phyloP scores from a whole-genome alignment of 1,140 invertebrate species.

The Melanaphis sacchari region DNA sequence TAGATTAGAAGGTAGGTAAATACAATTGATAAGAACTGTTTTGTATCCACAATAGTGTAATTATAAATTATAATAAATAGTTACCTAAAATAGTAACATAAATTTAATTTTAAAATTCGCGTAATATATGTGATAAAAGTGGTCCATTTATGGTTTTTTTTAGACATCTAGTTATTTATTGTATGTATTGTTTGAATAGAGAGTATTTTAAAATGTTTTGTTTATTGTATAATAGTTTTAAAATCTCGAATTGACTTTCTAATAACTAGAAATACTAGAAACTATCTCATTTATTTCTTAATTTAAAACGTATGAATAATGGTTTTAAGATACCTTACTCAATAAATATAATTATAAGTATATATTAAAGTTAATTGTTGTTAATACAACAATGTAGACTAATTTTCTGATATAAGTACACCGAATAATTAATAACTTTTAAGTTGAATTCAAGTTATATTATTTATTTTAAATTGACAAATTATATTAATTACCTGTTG shows the following conservation, averaged over 20 bases:
- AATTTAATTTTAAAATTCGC: background rate
- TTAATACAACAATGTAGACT: background rate
- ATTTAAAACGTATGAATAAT: background rate
- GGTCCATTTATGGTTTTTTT: background rate
- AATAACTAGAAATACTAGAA: background rate
- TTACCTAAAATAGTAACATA: background rate
- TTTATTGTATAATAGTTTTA: background rate
- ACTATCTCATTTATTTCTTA: background rate
- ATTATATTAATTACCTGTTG: too few species aligned
- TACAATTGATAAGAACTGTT: constrained; percentile 7
- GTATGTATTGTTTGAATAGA: background rate
- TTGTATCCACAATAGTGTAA: background rate
- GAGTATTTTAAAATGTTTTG: background rate
- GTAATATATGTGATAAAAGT: background rate
- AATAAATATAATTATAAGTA: too few species aligned
- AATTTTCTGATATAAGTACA: background rate
- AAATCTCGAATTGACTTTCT: background rate
- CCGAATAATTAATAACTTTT: background rate
- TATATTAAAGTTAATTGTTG: too few species aligned
- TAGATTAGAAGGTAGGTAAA: background rate
- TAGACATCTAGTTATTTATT: background rate
- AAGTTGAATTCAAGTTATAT: background rate
- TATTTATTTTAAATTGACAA: too few species aligned
- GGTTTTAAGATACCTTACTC: too few species aligned
- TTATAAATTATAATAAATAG: background rate